Percentiles rank a stretch among this genome's conserved stretches.
These are phyloP conservation scores for Blastobasis lacticolella DNA, from an alignment of 2,888 invertebrate species.

Conservation along the genomic window DNA sequence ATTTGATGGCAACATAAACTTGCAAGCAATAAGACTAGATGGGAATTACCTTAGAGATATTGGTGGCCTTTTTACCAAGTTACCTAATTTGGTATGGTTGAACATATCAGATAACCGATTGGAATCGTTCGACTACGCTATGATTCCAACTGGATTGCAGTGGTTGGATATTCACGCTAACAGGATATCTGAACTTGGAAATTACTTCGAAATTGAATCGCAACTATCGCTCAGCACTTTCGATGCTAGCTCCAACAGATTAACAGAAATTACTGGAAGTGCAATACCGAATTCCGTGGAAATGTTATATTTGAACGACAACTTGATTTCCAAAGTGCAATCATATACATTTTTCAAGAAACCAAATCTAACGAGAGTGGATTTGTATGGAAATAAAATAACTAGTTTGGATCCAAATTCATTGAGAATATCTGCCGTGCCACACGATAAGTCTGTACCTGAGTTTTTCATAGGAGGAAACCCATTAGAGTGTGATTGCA, in stretches of 20 bases:
- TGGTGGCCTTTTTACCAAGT: conserved; percentile 83
- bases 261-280: conserved; percentile 87
- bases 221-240: conserved; percentile 85
- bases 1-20: conserved; percentile 84
- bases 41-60: conserved; percentile 87
- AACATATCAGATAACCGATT: conserved; percentile 90
- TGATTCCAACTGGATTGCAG: conserved; percentile 87
- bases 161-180: conserved; percentile 91
- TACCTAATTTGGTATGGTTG: conserved; percentile 87
- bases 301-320: conserved; percentile 85
- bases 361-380: conserved; percentile 86
- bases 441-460: conserved; percentile 80
- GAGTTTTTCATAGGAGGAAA: conserved; percentile 91
- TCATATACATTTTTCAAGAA: conserved; percentile 92
- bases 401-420: conserved; percentile 84
- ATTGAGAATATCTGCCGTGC: conserved; percentile 82
- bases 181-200: conserved; percentile 86
- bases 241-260: conserved; percentile 86
- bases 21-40: conserved; percentile 87
- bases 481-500: conserved; percentile 91
- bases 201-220: conserved; percentile 88
- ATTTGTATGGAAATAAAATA: conserved; percentile 86
- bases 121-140: conserved; percentile 88
- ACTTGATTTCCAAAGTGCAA: conserved; percentile 86
- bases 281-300: conserved; percentile 89